phyloP scores from a whole-genome alignment of 2,888 invertebrate species.

The Drosophila meridiana region DNA sequence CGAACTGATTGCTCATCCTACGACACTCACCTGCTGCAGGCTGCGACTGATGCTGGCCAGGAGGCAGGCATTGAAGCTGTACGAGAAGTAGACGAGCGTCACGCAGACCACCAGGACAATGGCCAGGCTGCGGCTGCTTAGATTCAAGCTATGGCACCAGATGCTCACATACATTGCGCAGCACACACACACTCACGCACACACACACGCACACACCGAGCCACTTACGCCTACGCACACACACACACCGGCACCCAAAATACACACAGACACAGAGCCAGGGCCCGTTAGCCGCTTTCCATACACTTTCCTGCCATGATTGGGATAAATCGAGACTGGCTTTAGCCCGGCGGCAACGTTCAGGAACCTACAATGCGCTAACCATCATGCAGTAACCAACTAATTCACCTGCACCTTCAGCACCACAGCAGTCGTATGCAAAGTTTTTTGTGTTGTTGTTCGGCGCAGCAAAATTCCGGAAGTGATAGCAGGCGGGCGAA shows the following conservation, averaged over 20 bases:
- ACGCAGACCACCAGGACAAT: slow-evolving; percentile 85
- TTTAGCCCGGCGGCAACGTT: slow-evolving; percentile 16
- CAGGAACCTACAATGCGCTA: slow-evolving; percentile 19
- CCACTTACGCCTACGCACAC: not conserved
- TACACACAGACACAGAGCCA: not conserved
- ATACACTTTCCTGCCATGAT: slow-evolving; percentile 3
- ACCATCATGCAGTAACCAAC: not conserved
- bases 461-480: slow-evolving; percentile 53
- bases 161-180: slow-evolving; percentile 79
- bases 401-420: not conserved
- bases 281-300: slow-evolving; percentile 9
- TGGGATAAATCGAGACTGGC: slow-evolving; percentile 3
- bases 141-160: slow-evolving; percentile 83
- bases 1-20: not conserved
- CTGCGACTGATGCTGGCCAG: slow-evolving; percentile 86
- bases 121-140: slow-evolving; percentile 84
- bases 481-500: slow-evolving; percentile 47
- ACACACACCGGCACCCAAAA: slow-evolving; percentile 13
- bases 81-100: slow-evolving; percentile 87
- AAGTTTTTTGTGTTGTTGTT: slow-evolving; percentile 34
- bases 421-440: slow-evolving; percentile 2
- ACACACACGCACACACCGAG: slow-evolving; percentile 13
- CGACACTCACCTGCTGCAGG: slow-evolving; percentile 85
- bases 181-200: slow-evolving; percentile 19
- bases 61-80: slow-evolving; percentile 87